Conservation (phyloP, 2,113 vertebrate species). For the Protobothrops flavoviridis region DNA sequence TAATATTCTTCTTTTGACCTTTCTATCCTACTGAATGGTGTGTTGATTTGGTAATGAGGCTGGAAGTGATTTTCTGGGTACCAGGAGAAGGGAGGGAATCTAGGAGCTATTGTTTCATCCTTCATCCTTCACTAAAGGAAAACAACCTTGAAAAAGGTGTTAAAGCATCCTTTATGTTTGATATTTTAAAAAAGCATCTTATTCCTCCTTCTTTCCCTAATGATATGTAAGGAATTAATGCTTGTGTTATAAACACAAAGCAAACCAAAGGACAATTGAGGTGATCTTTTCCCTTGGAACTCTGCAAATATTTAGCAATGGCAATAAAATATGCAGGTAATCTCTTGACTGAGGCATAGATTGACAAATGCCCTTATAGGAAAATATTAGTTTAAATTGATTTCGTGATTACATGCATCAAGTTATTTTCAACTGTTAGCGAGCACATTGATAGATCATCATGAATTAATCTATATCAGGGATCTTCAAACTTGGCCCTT, state of each 20-base stretch:
- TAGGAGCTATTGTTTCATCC: conserved; percentile 30
- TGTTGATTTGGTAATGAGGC: conserved; percentile 49
- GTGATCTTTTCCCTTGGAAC: not conserved
- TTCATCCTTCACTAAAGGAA: conserved; percentile 44
- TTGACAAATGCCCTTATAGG: not conserved
- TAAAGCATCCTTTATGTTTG: conserved; percentile 36
- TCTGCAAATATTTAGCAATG: not conserved
- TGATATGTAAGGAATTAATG: conserved; percentile 9
- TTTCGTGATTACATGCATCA: too few species aligned
- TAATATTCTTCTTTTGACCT: conserved; percentile 39
- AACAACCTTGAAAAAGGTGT: conserved; percentile 42
- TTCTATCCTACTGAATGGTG: conserved; percentile 41
- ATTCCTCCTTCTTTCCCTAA: not conserved
- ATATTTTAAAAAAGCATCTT: conserved; percentile 6
- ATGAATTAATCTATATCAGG: too few species aligned
- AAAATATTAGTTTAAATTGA: not conserved
- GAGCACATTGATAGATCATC: too few species aligned
- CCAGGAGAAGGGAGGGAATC: not conserved
- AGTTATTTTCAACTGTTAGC: too few species aligned
- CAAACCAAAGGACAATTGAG: conserved; percentile 24
- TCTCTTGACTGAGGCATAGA: not conserved
- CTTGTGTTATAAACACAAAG: conserved; percentile 9
- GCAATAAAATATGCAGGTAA: not conserved
- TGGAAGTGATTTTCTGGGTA: conserved; percentile 8
- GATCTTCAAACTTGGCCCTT: too few species aligned